Percentiles rank a stretch among this genome's conserved stretches.
These are phyloP conservation scores for Ennomos fuscantarius DNA, from an alignment of 2,888 invertebrate genomes.

Conservation along the genomic window DNA sequence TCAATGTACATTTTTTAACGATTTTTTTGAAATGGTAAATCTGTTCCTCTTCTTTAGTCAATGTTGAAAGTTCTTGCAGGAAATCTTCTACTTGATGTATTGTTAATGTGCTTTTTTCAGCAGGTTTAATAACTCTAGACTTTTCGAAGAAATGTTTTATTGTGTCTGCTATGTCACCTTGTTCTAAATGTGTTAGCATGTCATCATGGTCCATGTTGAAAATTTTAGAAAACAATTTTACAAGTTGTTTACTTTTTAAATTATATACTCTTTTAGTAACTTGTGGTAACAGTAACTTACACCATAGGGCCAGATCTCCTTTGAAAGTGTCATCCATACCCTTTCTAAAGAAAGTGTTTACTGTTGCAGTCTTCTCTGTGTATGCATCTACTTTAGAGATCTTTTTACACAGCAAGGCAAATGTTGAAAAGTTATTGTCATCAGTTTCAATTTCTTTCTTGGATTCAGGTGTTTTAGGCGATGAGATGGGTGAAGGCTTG, in stretches of 20 bases:
- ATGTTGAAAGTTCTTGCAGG: slow-evolving; percentile 88
- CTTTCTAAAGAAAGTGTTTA: slow-evolving; percentile 88
- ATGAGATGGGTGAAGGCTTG: slow-evolving; percentile 27
- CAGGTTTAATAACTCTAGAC: slow-evolving; percentile 85
- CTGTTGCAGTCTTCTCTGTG: slow-evolving; percentile 90
- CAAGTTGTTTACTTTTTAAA: slow-evolving; percentile 95
- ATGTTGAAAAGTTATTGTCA: slow-evolving; percentile 91
- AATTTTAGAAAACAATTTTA: slow-evolving; percentile 94
- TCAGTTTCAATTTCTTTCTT: slow-evolving; percentile 57
- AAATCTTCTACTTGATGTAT: slow-evolving; percentile 91
- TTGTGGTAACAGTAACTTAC: slow-evolving; percentile 92
- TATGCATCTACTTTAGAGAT: slow-evolving; percentile 92
- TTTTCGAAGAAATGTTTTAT: slow-evolving; percentile 90
- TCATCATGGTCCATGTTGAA: slow-evolving; percentile 90
- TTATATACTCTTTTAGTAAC: slow-evolving; percentile 95
- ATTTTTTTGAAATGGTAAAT: slow-evolving; percentile 90
- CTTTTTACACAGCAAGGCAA: slow-evolving; percentile 90
- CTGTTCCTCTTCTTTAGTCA: slow-evolving; percentile 96
- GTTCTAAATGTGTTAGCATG: slow-evolving; percentile 94
- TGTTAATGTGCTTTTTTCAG: slow-evolving; percentile 88
- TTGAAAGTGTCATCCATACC: slow-evolving; percentile 87
- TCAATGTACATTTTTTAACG: slow-evolving; percentile 89
- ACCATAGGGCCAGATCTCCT: slow-evolving; percentile 92
- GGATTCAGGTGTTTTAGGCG: slow-evolving; percentile 27
- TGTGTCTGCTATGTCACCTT: slow-evolving; percentile 96